Base-by-base conservation (phyloP, 2,113 vertebrate genomes). In the Bufo gargarizans region DNA sequence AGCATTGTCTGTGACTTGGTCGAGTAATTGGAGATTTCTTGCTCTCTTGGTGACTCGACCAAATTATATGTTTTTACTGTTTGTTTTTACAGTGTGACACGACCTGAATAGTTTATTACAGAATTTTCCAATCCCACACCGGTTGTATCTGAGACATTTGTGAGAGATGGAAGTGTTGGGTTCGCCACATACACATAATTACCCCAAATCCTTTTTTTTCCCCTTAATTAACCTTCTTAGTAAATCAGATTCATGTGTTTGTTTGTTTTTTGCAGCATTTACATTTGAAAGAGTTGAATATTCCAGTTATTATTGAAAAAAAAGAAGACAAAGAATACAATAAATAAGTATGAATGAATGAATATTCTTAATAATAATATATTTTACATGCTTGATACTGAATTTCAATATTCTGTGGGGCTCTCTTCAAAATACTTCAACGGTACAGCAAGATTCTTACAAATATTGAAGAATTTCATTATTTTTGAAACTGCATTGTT, bases 21-120 rank as follows among this genome's bases (percentile, higher is more conserved):
- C 92, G 94, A 92, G 95, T 94, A 93, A 95, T 96, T 94, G 95
- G 93, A 91, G 94, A 92, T 92, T 91, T 91, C 92, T 91, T 91
- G 3, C 90, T 90, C 92, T 92, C 81, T 55, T 85, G 91, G 92
- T 90, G 90, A 91, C 92, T 92, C 92, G 91, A 92, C 91, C 89
- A 89, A 91, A 92, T 93, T 93, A 85, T 93, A 93, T 89, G 92
- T 91, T 93, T 76, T 92, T 91, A 92, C 91, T 92, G 91, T 77
- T 89, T 92, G 90, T 95, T 93, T 94, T 92, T 93, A 91, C 89
- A 92, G 89, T 91, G 91, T 92, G 94, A 93, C 91, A 90, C 90
- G 78, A 87, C 89, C 90, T 71, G 91, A 90, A 90, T 95, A 94
- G 53, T 92, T 90, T 91, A 78, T 87, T 82, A 79, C 91, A 87